A percentile compares a stretch with the other conserved stretches of the same genome.
Evolutionary conservation across 2,888 invertebrate species (phyloP).

Genomic region (Steinernema scapterisci): DNA sequence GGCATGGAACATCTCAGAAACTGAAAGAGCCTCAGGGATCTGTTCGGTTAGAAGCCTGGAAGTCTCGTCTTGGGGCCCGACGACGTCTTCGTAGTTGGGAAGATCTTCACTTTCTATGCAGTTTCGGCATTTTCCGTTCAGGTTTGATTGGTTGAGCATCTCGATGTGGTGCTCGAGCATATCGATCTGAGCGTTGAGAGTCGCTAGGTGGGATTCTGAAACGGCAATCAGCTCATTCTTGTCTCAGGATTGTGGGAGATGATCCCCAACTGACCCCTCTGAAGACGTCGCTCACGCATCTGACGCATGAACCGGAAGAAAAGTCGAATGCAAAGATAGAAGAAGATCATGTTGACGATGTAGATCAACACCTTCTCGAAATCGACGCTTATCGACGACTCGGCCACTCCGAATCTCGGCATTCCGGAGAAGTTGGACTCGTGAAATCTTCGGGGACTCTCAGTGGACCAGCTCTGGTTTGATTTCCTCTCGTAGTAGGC

Average conservation of each 20-base stretch:
- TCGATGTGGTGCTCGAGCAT: slow-evolving; percentile 12
- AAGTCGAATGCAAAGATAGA: slow-evolving; percentile 27
- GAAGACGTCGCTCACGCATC: slow-evolving; percentile 13
- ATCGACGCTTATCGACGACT: neutral
- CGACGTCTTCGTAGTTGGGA: slow-evolving; percentile 26
- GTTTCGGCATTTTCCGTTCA: neutral
- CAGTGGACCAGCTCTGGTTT: neutral
- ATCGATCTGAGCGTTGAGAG: slow-evolving; percentile 19
- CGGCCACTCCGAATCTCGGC: neutral
- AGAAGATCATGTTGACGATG: slow-evolving; percentile 27
- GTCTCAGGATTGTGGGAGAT: neutral
- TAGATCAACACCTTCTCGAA: slow-evolving; percentile 30
- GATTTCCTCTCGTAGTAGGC: neutral
- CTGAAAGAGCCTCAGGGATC: neutral
- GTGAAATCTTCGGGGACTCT: neutral
- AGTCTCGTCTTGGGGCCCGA: neutral
- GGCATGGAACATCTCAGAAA: neutral
- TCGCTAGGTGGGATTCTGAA: slow-evolving; percentile 13
- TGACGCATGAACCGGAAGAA: slow-evolving; percentile 25
- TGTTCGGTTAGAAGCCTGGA: neutral
- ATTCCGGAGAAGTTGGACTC: too few species aligned
- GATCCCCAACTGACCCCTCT: slow-evolving; percentile 15
- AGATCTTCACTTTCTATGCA: slow-evolving; percentile 16
- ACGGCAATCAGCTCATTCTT: neutral
- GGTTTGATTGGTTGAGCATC: neutral